phyloP scores from a whole-genome alignment of 2,113 vertebrate genomes.

The Hemicordylus capensis region DNA sequence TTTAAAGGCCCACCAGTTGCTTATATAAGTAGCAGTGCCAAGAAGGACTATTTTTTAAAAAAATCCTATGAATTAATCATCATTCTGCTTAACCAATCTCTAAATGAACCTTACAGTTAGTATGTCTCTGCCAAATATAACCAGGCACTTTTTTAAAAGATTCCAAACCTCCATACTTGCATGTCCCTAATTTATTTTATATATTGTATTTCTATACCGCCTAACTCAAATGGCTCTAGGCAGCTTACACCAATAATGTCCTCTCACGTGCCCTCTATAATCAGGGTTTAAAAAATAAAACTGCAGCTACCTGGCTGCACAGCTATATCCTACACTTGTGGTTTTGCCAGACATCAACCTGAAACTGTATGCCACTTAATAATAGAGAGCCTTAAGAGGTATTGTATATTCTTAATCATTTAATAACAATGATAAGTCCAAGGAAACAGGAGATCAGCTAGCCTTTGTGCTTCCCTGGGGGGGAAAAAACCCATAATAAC shows the following conservation, averaged over 20 bases:
- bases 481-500: background rate
- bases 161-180: background rate
- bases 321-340: background rate
- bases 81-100: background rate
- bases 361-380: background rate
- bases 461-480: background rate
- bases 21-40: background rate
- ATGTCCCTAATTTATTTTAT: no score
- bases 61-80: background rate
- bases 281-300: background rate
- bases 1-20: background rate
- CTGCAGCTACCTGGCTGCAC: background rate
- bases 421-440: background rate
- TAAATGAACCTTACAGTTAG: background rate
- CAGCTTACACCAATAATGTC: background rate
- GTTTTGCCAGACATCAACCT: slow-evolving; percentile 27
- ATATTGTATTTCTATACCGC: no score
- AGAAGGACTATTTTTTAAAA: background rate
- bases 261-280: background rate
- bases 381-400: background rate
- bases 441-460: slow-evolving; percentile 23
- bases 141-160: background rate
- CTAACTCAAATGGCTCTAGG: no score
- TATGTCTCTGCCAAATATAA: background rate
- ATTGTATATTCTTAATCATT: background rate